Percentiles rank a stretch among this genome's conserved stretches.
Conservation (phyloP, 2,888 invertebrate species). For the Temnothorax unifasciatus region DNA sequence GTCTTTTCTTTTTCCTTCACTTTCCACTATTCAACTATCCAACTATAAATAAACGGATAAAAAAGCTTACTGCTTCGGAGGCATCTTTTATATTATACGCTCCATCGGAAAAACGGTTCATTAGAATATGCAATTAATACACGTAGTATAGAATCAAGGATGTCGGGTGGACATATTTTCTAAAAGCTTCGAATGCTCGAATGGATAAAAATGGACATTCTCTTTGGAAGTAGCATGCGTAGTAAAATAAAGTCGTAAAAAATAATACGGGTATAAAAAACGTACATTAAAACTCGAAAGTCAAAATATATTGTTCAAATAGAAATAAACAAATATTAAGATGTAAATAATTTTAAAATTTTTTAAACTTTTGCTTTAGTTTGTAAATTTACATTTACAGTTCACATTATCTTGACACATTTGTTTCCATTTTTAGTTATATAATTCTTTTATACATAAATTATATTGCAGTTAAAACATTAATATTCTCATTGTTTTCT, state of each 20-base stretch:
- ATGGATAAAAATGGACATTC: background rate
- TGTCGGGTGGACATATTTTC: background rate
- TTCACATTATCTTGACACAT: background rate
- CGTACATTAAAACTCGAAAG: background rate
- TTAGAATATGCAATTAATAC: background rate
- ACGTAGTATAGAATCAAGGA: background rate
- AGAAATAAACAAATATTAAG: background rate
- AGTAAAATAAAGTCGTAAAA: background rate
- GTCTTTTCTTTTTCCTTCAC: background rate
- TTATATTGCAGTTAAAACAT: background rate
- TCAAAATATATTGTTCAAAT: background rate
- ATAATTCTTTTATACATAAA: background rate
- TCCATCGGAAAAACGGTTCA: background rate
- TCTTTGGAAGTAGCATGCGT: background rate
- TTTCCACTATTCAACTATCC: constrained; percentile 31
- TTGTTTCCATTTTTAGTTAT: background rate
- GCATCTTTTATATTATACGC: background rate
- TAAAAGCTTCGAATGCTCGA: background rate
- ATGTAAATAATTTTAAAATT: background rate
- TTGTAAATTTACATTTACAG: background rate
- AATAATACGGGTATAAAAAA: background rate
- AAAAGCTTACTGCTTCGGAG: background rate
- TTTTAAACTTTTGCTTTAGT: background rate
- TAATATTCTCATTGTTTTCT: background rate
- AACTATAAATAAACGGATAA: constrained; percentile 7